These are phyloP conservation scores for Lasioglossum albipes DNA, from an alignment of 1,140 invertebrate species.

Conservation along the genomic window DNA sequence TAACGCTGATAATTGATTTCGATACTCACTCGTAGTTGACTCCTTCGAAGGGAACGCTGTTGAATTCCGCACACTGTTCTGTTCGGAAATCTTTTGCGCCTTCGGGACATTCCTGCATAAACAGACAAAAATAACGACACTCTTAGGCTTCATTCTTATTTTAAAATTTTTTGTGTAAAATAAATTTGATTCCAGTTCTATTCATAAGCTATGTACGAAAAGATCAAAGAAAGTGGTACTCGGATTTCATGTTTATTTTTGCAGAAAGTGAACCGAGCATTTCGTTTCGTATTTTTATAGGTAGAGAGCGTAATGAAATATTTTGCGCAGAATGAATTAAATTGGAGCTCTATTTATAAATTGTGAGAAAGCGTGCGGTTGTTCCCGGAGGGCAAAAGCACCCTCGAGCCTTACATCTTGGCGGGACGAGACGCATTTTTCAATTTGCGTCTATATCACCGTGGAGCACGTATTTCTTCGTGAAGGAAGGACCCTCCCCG, in stretches of 20 bases:
- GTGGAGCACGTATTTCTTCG: conserved; percentile 10
- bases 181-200: too few relatives aligned
- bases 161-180: too few relatives aligned
- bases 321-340: too few relatives aligned
- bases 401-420: background rate
- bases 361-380: background rate
- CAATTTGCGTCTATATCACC: background rate
- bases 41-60: conserved; percentile 88
- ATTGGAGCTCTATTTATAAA: too few relatives aligned
- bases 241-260: too few relatives aligned
- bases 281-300: too few relatives aligned
- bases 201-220: too few relatives aligned
- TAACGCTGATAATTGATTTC: background rate
- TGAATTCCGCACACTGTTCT: conserved; percentile 91
- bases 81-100: conserved; percentile 89
- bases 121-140: background rate
- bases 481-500: background rate
- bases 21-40: conserved; percentile 87
- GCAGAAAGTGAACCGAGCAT: too few relatives aligned
- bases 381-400: background rate
- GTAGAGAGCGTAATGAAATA: too few relatives aligned
- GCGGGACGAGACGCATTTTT: conserved; percentile 8
- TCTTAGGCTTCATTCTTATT: too few relatives aligned
- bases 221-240: too few relatives aligned
- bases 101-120: conserved; percentile 87